A percentile compares a stretch with the other conserved stretches of the same genome.
Conservation (phyloP, 2,888 invertebrate species). For the Zootermopsis nevadensis region DNA sequence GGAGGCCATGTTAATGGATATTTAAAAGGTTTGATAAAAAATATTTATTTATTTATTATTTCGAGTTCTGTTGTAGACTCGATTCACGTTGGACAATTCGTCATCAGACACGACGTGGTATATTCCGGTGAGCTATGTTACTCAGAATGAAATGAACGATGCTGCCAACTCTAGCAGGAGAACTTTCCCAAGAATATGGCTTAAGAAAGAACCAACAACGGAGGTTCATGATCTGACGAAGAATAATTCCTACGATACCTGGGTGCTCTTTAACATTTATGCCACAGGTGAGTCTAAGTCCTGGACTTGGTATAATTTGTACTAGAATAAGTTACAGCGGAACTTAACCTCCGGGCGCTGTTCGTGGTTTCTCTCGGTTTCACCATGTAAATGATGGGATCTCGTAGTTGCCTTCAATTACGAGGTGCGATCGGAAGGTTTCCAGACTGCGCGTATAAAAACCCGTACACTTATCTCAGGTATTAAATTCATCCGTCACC, state of each 20-base stretch:
- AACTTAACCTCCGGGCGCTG: too few relatives aligned
- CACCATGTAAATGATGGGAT: too few relatives aligned
- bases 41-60: background rate
- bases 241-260: background rate
- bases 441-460: too few relatives aligned
- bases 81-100: conserved; percentile 29
- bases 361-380: too few relatives aligned
- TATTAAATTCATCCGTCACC: too few relatives aligned
- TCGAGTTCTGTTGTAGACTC: background rate
- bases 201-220: background rate
- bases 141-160: conserved; percentile 55
- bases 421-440: too few relatives aligned
- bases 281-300: conserved; percentile 29
- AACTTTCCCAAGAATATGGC: conserved; percentile 36
- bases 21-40: too few relatives aligned
- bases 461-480: too few relatives aligned
- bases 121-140: conserved; percentile 83
- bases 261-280: conserved; percentile 48
- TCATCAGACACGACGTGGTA: conserved; percentile 70
- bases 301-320: too few relatives aligned
- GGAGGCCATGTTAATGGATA: too few relatives aligned
- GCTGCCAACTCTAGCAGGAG: background rate
- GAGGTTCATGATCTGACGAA: background rate
- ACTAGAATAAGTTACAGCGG: too few relatives aligned
- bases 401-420: too few relatives aligned